These are phyloP conservation scores for Sussaba pulchella DNA, from an alignment of 2,888 invertebrate genomes.

Conservation along the genomic window DNA sequence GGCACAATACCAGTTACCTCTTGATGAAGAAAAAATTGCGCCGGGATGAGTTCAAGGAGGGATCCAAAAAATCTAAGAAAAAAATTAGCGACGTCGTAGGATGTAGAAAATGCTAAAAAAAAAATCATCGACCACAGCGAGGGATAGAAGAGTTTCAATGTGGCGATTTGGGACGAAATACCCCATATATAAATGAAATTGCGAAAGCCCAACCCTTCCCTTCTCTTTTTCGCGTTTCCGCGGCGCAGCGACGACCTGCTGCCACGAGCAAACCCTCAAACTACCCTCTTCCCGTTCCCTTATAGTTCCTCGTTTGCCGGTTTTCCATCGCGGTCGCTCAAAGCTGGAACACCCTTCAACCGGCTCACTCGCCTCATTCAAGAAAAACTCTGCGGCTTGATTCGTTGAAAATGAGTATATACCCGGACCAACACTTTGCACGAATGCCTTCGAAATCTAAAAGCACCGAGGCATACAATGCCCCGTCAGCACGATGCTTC, in stretches of 20 bases:
- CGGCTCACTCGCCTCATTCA: slow-evolving; percentile 47
- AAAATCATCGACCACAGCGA: too few relatives aligned
- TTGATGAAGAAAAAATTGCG: too few relatives aligned
- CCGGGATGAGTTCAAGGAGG: too few relatives aligned
- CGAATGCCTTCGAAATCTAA: slow-evolving; percentile 50
- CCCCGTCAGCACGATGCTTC: neutral
- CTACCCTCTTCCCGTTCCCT: slow-evolving; percentile 25
- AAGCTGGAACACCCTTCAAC: slow-evolving; percentile 56
- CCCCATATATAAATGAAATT: slow-evolving; percentile 29
- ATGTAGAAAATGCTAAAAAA: too few relatives aligned
- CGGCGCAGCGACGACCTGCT: slow-evolving; percentile 44
- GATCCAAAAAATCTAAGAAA: too few relatives aligned
- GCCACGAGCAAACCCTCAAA: slow-evolving; percentile 47
- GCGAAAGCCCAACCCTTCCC: slow-evolving; percentile 33
- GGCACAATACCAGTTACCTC: too few relatives aligned
- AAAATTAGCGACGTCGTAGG: too few relatives aligned
- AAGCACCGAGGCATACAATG: slow-evolving; percentile 17
- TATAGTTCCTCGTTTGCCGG: slow-evolving; percentile 44
- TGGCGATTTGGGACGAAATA: too few relatives aligned
- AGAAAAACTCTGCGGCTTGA: slow-evolving; percentile 51
- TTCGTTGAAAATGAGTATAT: slow-evolving; percentile 51
- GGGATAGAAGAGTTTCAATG: too few relatives aligned
- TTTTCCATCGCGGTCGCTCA: slow-evolving; percentile 54
- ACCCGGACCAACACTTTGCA: slow-evolving; percentile 51
- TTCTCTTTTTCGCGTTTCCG: slow-evolving; percentile 56